Percentiles rank a stretch among this genome's conserved stretches.
phyloP scores from a whole-genome alignment of 2,888 invertebrate species.

The Diarsia rubi region DNA sequence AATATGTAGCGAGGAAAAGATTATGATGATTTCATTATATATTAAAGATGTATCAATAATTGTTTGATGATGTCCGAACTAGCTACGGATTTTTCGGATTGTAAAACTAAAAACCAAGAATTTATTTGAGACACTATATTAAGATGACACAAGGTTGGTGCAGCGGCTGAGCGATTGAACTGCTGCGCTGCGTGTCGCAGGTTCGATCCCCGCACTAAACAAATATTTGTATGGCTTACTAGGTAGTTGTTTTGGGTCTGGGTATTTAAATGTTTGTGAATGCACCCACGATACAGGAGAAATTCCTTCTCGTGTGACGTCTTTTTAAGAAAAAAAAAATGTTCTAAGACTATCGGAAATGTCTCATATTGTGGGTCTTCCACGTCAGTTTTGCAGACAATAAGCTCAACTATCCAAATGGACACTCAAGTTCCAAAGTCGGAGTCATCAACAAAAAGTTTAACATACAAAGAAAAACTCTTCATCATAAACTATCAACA shows the following conservation, averaged over 20 bases:
- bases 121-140: not conserved
- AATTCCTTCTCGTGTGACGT: too few species aligned
- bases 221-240: too few species aligned
- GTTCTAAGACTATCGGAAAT: too few species aligned
- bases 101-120: not conserved
- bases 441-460: conserved; percentile 59
- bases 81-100: not conserved
- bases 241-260: too few species aligned
- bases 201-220: too few species aligned
- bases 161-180: too few species aligned
- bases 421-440: conserved; percentile 6
- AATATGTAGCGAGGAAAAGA: not conserved
- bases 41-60: not conserved
- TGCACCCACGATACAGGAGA: too few species aligned
- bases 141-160: too few species aligned
- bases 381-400: not conserved
- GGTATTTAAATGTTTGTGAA: too few species aligned
- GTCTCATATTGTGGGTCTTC: not conserved
- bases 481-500: conserved; percentile 87
- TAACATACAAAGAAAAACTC: conserved; percentile 71
- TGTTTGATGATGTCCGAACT: not conserved
- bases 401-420: not conserved
- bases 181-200: too few species aligned
- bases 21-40: not conserved
- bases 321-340: too few species aligned